Percentiles rank a stretch among this genome's conserved stretches.
These are phyloP conservation scores for Grammomys surdaster DNA, from an alignment of 2,113 vertebrate genomes.

Conservation along the genomic window DNA sequence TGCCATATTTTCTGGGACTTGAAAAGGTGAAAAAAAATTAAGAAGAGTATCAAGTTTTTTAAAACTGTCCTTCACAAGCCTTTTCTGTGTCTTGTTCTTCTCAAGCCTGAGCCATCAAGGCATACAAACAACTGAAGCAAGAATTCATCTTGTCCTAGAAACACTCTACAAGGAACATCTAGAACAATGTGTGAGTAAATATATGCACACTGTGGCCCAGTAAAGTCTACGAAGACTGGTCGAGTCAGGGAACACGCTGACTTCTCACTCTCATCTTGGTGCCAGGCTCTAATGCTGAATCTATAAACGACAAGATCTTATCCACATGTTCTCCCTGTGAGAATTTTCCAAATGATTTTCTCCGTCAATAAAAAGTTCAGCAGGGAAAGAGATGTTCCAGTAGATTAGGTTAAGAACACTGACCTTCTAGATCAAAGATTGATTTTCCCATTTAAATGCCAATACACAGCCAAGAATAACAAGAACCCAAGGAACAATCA, in stretches of 20 bases:
- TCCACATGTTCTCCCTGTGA: neutral
- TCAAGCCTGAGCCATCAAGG: neutral
- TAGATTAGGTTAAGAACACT: neutral
- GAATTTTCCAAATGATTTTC: neutral
- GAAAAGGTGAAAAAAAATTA: neutral
- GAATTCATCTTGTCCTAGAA: neutral
- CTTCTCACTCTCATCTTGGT: neutral
- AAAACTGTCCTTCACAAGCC: neutral
- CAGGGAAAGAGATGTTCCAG: neutral
- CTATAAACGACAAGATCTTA: neutral
- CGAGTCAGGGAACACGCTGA: no score
- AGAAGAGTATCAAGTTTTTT: neutral
- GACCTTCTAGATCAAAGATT: neutral
- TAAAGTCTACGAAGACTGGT: neutral
- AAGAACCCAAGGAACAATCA: neutral
- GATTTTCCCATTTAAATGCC: neutral
- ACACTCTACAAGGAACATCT: neutral
- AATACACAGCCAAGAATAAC: neutral
- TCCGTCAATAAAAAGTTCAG: neutral
- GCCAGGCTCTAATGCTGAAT: neutral
- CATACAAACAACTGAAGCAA: neutral
- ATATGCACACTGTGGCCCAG: neutral
- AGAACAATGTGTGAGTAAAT: neutral
- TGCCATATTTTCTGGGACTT: neutral
- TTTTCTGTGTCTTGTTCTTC: neutral